Conservation (phyloP, 2,113 vertebrate species). For the Orcinus orca region DNA sequence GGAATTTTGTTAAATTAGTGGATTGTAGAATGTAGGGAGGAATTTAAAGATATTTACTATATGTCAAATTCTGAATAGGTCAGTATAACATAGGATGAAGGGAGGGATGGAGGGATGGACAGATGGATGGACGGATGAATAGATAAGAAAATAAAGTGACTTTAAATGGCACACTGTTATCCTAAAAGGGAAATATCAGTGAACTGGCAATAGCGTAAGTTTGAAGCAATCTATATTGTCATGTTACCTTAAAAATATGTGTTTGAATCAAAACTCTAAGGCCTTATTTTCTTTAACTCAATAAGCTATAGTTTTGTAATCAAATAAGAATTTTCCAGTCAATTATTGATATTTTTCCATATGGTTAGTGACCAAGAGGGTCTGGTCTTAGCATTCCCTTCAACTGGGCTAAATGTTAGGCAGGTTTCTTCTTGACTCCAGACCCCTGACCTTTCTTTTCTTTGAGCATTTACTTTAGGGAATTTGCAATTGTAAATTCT, state of each 20-base stretch:
- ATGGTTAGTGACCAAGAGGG: not conserved
- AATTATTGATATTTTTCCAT: not conserved
- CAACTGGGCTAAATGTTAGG: not conserved
- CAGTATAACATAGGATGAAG: not conserved
- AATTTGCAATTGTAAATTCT: not conserved
- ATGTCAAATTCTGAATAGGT: not conserved
- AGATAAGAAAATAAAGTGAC: not conserved
- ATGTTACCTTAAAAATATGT: not conserved
- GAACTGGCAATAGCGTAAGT: not conserved
- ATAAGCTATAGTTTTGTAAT: not conserved
- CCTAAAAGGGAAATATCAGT: not conserved
- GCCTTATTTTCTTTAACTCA: not conserved
- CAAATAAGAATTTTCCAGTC: not conserved
- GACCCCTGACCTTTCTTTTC: not conserved
- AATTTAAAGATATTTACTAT: not conserved
- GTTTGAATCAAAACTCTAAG: not conserved
- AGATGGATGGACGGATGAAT: not conserved
- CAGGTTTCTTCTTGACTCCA: not conserved
- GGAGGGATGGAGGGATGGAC: not conserved
- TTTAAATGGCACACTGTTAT: not conserved
- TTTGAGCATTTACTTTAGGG: not conserved
- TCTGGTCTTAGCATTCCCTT: not conserved
- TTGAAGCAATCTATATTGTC: not conserved
- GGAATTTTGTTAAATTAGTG: not conserved
- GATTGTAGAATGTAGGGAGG: not conserved